phyloP scores from a whole-genome alignment of 2,797 vertebrate species.

The Astyanax mexicanus region DNA sequence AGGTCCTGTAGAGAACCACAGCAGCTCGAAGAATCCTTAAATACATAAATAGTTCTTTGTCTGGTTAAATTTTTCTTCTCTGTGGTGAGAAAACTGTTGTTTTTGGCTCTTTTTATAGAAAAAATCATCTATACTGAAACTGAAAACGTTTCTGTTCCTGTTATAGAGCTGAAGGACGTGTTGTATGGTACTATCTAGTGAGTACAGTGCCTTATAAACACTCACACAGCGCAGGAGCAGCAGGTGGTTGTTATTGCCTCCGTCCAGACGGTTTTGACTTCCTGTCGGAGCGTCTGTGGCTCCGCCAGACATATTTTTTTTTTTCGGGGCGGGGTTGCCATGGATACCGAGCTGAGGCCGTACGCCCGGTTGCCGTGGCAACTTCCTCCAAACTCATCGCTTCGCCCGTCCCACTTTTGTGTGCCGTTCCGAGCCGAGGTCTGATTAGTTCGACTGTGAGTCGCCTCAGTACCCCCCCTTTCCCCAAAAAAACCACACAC shows the following conservation, averaged over 20 bases:
- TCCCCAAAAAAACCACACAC: too few species aligned
- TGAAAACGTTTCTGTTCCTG: too few species aligned
- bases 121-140: too few species aligned
- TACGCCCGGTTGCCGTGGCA: slow-evolving; percentile 3
- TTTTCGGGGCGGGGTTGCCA: slow-evolving; percentile 23
- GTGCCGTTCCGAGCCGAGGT: neutral
- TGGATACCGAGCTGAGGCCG: slow-evolving; percentile 12
- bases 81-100: too few species aligned
- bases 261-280: neutral
- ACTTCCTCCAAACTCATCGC: slow-evolving; percentile 10
- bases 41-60: too few species aligned
- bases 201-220: neutral
- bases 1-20: too few species aligned
- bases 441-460: neutral
- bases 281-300: slow-evolving; percentile 8
- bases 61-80: too few species aligned
- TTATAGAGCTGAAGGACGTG: too few species aligned
- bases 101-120: too few species aligned
- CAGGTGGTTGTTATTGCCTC: neutral
- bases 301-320: neutral
- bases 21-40: too few species aligned
- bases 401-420: neutral
- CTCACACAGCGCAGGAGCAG: neutral
- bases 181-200: too few species aligned
- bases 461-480: too few species aligned